Percentiles rank a stretch among this genome's conserved stretches.
phyloP scores from a whole-genome alignment of 2,797 vertebrate genomes.

The Poeciliopsis presidionis region DNA sequence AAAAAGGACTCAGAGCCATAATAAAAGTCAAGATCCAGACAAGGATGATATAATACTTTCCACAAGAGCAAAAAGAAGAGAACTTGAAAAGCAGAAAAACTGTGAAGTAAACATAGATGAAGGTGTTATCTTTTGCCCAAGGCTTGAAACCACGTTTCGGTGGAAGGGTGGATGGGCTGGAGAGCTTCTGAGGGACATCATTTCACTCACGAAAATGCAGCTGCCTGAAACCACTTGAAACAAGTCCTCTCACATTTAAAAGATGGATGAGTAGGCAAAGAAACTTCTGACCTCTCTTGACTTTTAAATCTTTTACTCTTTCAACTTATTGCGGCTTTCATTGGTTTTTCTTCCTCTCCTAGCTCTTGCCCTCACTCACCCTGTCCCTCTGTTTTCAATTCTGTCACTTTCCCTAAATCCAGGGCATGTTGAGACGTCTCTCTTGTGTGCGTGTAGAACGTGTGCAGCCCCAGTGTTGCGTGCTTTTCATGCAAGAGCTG shows the following conservation, averaged over 20 bases:
- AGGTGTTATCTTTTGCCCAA: constrained; percentile 31
- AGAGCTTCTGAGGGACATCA: constrained; percentile 50
- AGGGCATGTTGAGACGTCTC: constrained; percentile 43
- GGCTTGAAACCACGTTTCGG: constrained; percentile 31
- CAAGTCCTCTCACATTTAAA: constrained; percentile 65
- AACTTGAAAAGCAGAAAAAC: constrained; percentile 13
- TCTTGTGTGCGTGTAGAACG: constrained; percentile 13
- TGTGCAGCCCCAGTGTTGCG: constrained; percentile 43
- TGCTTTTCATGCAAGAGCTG: constrained; percentile 63
- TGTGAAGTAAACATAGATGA: constrained; percentile 18
- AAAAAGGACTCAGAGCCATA: constrained; percentile 37
- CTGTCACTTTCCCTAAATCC: constrained; percentile 55
- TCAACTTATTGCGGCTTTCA: constrained; percentile 54
- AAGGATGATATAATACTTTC: constrained; percentile 60
- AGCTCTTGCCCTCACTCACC: constrained; percentile 23
- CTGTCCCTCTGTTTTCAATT: constrained; percentile 52
- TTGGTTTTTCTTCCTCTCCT: constrained; percentile 8
- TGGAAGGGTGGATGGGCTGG: constrained; percentile 19
- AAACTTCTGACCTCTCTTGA: constrained; percentile 74
- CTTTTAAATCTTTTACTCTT: constrained; percentile 69
- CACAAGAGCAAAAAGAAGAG: constrained; percentile 32
- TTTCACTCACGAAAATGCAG: constrained; percentile 62
- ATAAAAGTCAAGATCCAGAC: constrained; percentile 58
- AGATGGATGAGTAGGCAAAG: constrained; percentile 59
- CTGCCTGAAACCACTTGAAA: constrained; percentile 67